Evolutionary conservation across 2,797 vertebrate genomes (phyloP).

Genomic region (Menidia menidia): DNA sequence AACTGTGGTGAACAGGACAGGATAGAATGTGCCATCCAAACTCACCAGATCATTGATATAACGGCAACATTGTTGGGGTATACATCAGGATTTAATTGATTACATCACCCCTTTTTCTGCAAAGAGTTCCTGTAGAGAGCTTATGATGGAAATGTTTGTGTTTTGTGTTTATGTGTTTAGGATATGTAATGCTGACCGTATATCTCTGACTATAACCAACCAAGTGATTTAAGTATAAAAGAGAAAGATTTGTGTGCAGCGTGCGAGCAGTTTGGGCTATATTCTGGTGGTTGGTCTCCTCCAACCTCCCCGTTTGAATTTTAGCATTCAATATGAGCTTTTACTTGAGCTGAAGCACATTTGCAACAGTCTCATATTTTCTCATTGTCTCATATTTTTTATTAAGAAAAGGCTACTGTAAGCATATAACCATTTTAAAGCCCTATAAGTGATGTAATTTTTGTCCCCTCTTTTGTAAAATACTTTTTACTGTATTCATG

Average conservation of each 20-base stretch:
- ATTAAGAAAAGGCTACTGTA: neutral
- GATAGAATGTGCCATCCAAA: slow-evolving; percentile 9
- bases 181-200: neutral
- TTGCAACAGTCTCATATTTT: neutral
- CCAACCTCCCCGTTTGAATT: too few relatives aligned
- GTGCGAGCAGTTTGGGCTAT: too few relatives aligned
- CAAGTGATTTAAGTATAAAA: neutral
- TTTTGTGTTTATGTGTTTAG: neutral
- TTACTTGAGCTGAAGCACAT: neutral
- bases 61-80: accelerated
- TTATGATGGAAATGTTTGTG: neutral
- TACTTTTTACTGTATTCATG: too few relatives aligned
- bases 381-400: too few relatives aligned
- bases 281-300: too few relatives aligned
- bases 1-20: slow-evolving; percentile 32
- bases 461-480: too few relatives aligned
- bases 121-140: neutral
- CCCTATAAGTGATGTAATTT: neutral
- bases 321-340: neutral
- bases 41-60: neutral
- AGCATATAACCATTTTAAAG: neutral
- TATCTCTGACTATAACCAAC: neutral
- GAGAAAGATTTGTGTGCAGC: neutral
- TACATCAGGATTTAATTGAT: too few relatives aligned
- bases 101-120: neutral